phyloP scores from a whole-genome alignment of 2,888 invertebrate genomes.

The Clusia tigrina region DNA sequence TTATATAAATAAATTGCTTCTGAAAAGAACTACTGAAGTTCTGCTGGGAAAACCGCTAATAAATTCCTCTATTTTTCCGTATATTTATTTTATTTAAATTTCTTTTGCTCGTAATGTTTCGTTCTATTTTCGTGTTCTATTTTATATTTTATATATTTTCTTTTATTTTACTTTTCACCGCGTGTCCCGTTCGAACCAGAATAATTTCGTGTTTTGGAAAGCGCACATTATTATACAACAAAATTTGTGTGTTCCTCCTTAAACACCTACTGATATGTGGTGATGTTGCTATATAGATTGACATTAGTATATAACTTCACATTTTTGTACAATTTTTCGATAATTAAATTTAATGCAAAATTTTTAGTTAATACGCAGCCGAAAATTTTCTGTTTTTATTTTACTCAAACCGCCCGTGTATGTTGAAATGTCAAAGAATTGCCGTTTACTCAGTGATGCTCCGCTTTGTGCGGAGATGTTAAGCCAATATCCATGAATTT shows the following conservation, averaged over 20 bases:
- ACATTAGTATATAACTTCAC: background rate
- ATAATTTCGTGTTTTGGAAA: slow-evolving; percentile 9
- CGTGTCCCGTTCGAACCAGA: background rate
- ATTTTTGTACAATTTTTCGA: slow-evolving; percentile 35
- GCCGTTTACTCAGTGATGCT: slow-evolving; percentile 58
- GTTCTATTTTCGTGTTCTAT: background rate
- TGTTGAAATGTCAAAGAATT: slow-evolving; percentile 59
- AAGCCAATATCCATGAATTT: slow-evolving; percentile 54
- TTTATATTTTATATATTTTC: background rate
- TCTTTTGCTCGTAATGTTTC: background rate
- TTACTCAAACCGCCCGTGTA: slow-evolving; percentile 38
- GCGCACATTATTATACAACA: slow-evolving; percentile 31
- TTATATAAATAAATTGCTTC: slow-evolving; percentile 6
- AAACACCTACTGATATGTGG: background rate
- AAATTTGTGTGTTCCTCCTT: background rate
- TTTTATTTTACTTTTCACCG: background rate
- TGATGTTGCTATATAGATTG: background rate
- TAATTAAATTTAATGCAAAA: slow-evolving; percentile 32
- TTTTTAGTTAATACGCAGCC: background rate
- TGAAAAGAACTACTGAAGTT: background rate
- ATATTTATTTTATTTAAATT: background rate
- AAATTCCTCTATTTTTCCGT: background rate
- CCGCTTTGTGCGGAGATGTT: slow-evolving; percentile 46
- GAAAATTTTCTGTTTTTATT: background rate
- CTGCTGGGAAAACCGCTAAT: background rate